Percentiles rank a stretch among this genome's conserved stretches.
These are phyloP conservation scores for Acanthiza pusilla DNA, from an alignment of 2,797 vertebrate genomes.

Conservation along the genomic window DNA sequence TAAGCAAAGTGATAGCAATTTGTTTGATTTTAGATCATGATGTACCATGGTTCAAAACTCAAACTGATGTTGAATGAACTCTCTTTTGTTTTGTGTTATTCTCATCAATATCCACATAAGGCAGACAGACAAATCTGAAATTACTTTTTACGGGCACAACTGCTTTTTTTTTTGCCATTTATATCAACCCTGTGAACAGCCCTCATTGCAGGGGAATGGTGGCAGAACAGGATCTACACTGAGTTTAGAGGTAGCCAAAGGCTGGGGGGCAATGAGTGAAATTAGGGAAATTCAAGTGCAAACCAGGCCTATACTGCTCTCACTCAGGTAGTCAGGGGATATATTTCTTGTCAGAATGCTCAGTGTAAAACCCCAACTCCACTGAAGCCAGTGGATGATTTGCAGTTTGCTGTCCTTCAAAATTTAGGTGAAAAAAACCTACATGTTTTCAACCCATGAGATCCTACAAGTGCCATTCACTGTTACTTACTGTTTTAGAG, in stretches of 20 bases:
- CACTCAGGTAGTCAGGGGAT: background rate
- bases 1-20: background rate
- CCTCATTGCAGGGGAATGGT: background rate
- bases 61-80: background rate
- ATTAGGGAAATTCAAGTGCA: background rate
- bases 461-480: background rate
- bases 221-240: background rate
- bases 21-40: background rate
- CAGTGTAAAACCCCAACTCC: background rate
- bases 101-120: fast-evolving
- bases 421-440: background rate
- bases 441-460: fast-evolving
- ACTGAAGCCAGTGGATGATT: background rate
- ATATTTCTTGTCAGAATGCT: background rate
- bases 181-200: fast-evolving
- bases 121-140: background rate
- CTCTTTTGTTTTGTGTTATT: background rate
- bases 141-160: background rate
- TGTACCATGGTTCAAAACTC: background rate
- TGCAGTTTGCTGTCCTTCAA: background rate
- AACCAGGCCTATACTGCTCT: background rate
- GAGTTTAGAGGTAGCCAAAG: background rate
- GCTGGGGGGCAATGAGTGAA: background rate
- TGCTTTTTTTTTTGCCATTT: background rate
- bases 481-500: background rate